These are phyloP conservation scores for Calliopum simillimum DNA, from an alignment of 2,888 invertebrate species.

Conservation along the genomic window DNA sequence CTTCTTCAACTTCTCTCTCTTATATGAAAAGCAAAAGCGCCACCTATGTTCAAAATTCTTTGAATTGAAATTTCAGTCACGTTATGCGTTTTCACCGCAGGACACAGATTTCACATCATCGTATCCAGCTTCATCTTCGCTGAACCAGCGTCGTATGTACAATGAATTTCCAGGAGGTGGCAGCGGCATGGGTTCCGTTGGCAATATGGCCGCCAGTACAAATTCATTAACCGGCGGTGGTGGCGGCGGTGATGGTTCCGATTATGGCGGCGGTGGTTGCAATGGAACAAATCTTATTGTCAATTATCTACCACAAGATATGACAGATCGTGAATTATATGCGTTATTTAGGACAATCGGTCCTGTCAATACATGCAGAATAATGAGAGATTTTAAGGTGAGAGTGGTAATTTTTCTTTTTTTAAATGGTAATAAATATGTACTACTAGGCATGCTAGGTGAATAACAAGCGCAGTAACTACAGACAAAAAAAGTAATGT, in stretches of 20 bases:
- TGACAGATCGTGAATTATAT: slow-evolving; percentile 91
- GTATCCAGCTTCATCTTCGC: slow-evolving; percentile 64
- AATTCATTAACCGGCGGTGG: slow-evolving; percentile 58
- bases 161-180: slow-evolving; percentile 62
- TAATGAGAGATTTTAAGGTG: slow-evolving; percentile 91
- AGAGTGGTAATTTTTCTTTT: slow-evolving; percentile 42
- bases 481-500: too few relatives aligned
- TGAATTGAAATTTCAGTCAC: slow-evolving; percentile 67
- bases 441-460: too few relatives aligned
- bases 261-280: slow-evolving; percentile 48
- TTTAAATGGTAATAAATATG: too few relatives aligned
- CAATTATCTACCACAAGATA: slow-evolving; percentile 94
- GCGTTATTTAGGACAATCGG: slow-evolving; percentile 90
- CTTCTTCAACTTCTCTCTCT: slow-evolving; percentile 36
- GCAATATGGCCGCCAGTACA: slow-evolving; percentile 60
- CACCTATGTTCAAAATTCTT: slow-evolving; percentile 60
- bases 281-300: slow-evolving; percentile 88
- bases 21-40: slow-evolving; percentile 58
- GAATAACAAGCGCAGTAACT: too few relatives aligned
- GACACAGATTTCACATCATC: slow-evolving; percentile 68
- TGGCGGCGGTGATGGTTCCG: slow-evolving; percentile 53
- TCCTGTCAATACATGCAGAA: slow-evolving; percentile 88
- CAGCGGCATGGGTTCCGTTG: slow-evolving; percentile 58
- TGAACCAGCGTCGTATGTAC: slow-evolving; percentile 63
- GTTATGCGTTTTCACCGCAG: slow-evolving; percentile 69